Percentiles rank a stretch among this genome's conserved stretches.
phyloP scores from a whole-genome alignment of 2,113 vertebrate genomes.

The Myrmecobius fasciatus region DNA sequence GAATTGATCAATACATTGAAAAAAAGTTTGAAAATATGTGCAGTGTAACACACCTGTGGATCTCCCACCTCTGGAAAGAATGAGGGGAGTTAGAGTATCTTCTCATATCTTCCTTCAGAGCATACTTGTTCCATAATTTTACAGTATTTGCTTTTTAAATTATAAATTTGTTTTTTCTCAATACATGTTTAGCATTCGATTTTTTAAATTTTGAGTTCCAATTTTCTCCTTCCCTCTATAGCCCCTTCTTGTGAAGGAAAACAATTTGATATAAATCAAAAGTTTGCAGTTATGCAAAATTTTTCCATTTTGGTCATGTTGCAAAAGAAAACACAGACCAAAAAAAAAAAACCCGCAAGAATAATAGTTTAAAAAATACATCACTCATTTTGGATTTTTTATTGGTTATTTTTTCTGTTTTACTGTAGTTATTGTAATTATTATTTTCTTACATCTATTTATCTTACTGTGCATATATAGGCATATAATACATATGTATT shows the following conservation, averaged over 20 bases:
- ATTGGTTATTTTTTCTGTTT: background rate
- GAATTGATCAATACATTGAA: background rate
- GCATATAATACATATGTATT: too few species aligned
- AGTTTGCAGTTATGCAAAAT: background rate
- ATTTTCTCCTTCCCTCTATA: background rate
- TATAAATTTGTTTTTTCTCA: background rate
- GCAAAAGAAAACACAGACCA: background rate
- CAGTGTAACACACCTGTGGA: background rate
- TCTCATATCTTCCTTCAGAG: background rate
- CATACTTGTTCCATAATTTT: background rate
- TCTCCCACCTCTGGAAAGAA: background rate
- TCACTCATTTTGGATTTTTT: background rate
- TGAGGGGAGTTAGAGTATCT: background rate
- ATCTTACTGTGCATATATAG: background rate
- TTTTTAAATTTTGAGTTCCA: background rate
- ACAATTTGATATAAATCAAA: background rate
- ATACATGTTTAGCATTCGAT: background rate
- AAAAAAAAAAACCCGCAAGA: background rate
- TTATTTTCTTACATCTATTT: background rate
- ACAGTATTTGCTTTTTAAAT: background rate
- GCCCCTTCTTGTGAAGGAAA: background rate
- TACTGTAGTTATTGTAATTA: background rate
- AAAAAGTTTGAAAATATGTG: background rate
- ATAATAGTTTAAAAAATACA: background rate
- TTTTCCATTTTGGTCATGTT: background rate